phyloP scores from a whole-genome alignment of 2,113 vertebrate species.

The Grantiella picta region DNA sequence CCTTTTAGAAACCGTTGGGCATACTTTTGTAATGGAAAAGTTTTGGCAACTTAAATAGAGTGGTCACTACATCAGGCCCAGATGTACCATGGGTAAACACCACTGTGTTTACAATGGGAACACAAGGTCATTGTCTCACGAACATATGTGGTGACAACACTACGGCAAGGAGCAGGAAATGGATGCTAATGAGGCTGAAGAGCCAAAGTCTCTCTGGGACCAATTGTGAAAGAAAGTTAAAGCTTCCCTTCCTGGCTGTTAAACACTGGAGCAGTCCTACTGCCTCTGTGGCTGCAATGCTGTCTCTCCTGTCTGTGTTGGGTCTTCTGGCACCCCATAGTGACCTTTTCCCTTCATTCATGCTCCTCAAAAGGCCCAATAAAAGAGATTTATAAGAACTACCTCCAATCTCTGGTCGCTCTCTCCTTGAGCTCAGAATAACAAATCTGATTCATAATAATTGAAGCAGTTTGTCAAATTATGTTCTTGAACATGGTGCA shows the following conservation, averaged over 20 bases:
- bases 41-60: background rate
- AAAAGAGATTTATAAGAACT: background rate
- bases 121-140: background rate
- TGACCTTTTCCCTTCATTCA: background rate
- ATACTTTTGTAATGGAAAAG: background rate
- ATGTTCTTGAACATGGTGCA: background rate
- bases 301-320: background rate
- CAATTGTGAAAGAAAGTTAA: constrained; percentile 6
- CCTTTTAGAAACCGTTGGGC: background rate
- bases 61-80: background rate
- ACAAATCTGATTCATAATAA: background rate
- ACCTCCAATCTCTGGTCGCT: background rate
- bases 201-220: background rate
- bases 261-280: background rate
- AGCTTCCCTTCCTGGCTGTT: background rate
- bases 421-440: background rate
- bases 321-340: background rate
- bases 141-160: background rate
- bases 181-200: constrained; percentile 32
- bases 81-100: background rate
- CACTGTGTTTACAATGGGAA: background rate
- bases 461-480: background rate
- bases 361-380: background rate
- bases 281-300: background rate
- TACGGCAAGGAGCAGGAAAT: background rate